A percentile compares a stretch with the other conserved stretches of the same genome.
Conservation (phyloP, 2,113 vertebrate species). For the Butastur rufipennis region DNA sequence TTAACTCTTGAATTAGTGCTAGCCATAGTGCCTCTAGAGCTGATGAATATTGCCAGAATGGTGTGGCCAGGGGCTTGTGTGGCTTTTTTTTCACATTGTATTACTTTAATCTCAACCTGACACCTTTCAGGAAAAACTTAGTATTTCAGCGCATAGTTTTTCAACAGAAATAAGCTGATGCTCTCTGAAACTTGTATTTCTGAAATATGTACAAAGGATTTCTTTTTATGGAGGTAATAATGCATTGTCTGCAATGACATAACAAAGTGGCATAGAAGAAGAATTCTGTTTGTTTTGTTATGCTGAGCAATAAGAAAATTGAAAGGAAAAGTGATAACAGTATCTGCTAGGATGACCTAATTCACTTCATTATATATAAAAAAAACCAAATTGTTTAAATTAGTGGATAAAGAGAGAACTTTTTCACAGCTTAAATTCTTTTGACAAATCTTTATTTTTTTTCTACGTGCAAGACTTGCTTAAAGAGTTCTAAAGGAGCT, state of each 20-base stretch:
- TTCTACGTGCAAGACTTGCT: not conserved
- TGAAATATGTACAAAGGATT: not conserved
- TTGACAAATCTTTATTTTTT: not conserved
- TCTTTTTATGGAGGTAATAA: not conserved
- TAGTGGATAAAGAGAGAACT: not conserved
- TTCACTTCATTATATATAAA: not conserved
- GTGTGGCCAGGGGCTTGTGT: not conserved
- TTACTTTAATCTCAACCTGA: not conserved
- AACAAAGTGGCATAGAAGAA: not conserved
- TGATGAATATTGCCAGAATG: not conserved
- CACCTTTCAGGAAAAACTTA: not conserved
- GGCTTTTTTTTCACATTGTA: not conserved
- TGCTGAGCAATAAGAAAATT: not conserved
- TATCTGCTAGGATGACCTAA: not conserved
- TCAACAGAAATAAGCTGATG: not conserved
- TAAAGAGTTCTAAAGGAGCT: not conserved
- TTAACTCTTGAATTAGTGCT: not conserved
- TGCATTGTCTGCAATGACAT: not conserved
- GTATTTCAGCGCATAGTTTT: not conserved
- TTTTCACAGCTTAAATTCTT: not conserved
- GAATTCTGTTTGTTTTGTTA: not conserved
- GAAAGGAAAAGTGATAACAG: not conserved
- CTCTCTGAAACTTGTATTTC: not conserved
- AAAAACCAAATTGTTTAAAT: not conserved
- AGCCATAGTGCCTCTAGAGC: not conserved